These are phyloP conservation scores for Fratercula arctica DNA, from an alignment of 2,797 vertebrate species.

Conservation along the genomic window DNA sequence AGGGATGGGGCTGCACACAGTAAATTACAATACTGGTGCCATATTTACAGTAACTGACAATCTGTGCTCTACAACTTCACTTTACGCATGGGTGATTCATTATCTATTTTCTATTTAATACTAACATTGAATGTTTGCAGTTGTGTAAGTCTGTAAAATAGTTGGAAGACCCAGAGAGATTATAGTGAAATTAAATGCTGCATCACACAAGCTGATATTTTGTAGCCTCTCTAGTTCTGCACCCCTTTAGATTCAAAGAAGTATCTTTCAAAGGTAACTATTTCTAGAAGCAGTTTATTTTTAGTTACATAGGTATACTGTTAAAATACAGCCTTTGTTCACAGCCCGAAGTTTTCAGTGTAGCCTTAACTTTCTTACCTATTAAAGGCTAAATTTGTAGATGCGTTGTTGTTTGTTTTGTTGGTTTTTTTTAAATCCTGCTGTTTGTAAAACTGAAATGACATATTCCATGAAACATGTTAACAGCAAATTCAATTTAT, in stretches of 20 bases:
- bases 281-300: not conserved
- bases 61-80: not conserved
- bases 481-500: not conserved
- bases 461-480: not conserved
- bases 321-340: not conserved
- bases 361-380: not conserved
- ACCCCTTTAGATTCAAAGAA: not conserved
- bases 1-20: not conserved
- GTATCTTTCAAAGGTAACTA: not conserved
- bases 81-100: not conserved
- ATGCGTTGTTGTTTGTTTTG: accelerated
- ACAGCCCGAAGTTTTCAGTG: not conserved
- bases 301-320: not conserved
- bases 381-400: not conserved
- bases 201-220: not conserved
- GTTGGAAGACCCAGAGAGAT: not conserved
- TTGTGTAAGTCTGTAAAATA: not conserved
- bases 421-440: not conserved
- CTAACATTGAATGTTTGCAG: not conserved
- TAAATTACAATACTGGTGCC: not conserved
- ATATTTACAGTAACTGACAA: not conserved
- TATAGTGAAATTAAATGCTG: not conserved
- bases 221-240: not conserved
- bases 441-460: not conserved
- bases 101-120: not conserved